Conservation (phyloP, 2,888 invertebrate genomes). For the Micropterix aruncella region DNA sequence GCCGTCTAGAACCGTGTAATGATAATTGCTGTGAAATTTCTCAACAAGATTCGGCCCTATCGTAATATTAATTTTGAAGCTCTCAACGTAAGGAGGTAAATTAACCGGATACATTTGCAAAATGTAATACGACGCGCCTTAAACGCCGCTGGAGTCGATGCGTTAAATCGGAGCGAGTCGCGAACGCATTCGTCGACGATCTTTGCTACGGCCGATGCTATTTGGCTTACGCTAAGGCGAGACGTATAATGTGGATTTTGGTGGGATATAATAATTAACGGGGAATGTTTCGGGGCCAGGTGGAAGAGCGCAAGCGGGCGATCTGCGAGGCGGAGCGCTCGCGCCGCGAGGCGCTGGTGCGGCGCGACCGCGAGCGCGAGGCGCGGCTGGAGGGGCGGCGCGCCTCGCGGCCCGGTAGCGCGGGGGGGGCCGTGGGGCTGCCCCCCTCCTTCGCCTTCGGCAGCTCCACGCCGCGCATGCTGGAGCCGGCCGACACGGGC, state of each 20-base stretch:
- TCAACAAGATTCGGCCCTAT: too few species aligned
- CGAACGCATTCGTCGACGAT: too few species aligned
- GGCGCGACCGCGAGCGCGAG: slow-evolving; percentile 75
- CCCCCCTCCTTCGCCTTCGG: slow-evolving; percentile 73
- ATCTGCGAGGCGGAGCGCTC: slow-evolving; percentile 84
- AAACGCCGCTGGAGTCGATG: too few species aligned
- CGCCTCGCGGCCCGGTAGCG: slow-evolving; percentile 58
- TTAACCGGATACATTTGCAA: too few species aligned
- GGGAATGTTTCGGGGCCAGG: slow-evolving; percentile 36
- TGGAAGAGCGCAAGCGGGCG: slow-evolving; percentile 79
- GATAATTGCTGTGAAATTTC: too few species aligned
- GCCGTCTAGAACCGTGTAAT: too few species aligned
- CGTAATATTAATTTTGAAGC: too few species aligned
- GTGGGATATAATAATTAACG: slow-evolving; percentile 9
- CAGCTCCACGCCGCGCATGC: slow-evolving; percentile 77
- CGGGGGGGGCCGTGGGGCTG: slow-evolving; percentile 23
- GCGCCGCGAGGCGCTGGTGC: slow-evolving; percentile 71
- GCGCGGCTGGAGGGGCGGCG: slow-evolving; percentile 68
- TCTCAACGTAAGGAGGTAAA: too few species aligned
- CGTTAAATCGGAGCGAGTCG: too few species aligned
- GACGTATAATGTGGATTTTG: background rate
- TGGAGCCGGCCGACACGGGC: slow-evolving; percentile 69
- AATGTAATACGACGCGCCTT: too few species aligned
- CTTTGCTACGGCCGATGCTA: too few species aligned
- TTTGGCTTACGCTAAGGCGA: too few species aligned